These are phyloP conservation scores for Ctenopoma multispine DNA, from an alignment of 2,797 vertebrate genomes.

Conservation along the genomic window DNA sequence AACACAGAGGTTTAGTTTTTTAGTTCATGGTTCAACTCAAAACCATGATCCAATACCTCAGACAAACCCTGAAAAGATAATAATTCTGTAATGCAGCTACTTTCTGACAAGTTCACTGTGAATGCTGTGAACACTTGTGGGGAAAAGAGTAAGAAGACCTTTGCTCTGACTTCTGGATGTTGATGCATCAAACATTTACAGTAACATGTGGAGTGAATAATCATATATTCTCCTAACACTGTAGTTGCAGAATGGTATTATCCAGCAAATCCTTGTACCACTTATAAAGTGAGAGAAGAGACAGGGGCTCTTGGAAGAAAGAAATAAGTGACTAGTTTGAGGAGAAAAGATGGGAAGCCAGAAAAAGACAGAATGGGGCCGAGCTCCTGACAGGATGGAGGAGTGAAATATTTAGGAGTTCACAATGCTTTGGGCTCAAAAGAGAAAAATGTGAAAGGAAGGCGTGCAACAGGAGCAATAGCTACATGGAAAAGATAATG, in stretches of 20 bases:
- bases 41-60: background rate
- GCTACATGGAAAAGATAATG: constrained; percentile 22
- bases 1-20: background rate
- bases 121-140: background rate
- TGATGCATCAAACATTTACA: background rate
- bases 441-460: constrained; percentile 37
- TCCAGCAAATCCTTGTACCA: background rate
- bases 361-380: constrained; percentile 74
- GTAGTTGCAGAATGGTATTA: constrained; percentile 3
- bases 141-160: too few species aligned
- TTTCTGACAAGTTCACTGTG: constrained; percentile 32
- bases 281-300: constrained; percentile 20
- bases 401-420: constrained; percentile 63
- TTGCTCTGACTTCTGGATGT: too few species aligned
- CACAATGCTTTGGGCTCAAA: constrained; percentile 50
- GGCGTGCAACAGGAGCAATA: constrained; percentile 15
- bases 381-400: constrained; percentile 60
- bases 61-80: constrained; percentile 6
- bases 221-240: background rate
- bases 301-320: constrained; percentile 27
- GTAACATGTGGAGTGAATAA: background rate
- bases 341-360: constrained; percentile 41
- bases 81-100: background rate
- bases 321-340: constrained; percentile 26
- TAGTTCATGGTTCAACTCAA: constrained; percentile 7